Evolutionary conservation across 2,113 vertebrate species (phyloP).

Genomic region (Chloropsis hardwickii): DNA sequence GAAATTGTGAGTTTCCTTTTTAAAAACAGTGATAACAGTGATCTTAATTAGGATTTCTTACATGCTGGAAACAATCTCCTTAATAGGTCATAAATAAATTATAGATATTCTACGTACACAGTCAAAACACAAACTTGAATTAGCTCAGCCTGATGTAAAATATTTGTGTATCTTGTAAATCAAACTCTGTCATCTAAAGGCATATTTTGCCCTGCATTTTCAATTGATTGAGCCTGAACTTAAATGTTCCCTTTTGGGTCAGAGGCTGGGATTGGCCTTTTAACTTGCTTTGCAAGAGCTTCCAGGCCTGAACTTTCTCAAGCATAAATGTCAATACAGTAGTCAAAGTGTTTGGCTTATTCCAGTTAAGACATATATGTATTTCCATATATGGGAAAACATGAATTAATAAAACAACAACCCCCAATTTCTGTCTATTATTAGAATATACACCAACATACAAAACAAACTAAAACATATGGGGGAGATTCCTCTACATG

Average conservation of each 20-base stretch:
- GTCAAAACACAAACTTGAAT: conserved; percentile 17
- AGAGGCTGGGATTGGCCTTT: conserved; percentile 57
- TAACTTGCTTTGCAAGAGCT: conserved; percentile 44
- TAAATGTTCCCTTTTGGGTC: conserved; percentile 60
- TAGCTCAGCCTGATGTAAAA: conserved; percentile 4
- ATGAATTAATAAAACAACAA: not conserved
- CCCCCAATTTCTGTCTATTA: not conserved
- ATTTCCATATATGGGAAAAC: not conserved
- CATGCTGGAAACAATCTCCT: not conserved
- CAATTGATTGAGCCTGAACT: conserved; percentile 56
- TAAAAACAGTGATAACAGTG: conserved; percentile 11
- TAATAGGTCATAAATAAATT: conserved; percentile 23
- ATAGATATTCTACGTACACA: not conserved
- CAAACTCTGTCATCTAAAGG: conserved; percentile 23
- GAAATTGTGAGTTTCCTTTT: not conserved
- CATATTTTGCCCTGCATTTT: conserved; percentile 21
- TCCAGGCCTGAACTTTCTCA: conserved; percentile 63
- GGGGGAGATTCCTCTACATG: not conserved
- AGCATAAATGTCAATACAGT: conserved; percentile 67
- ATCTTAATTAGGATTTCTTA: conserved; percentile 29
- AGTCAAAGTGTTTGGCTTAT: conserved; percentile 22
- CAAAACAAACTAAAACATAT: not conserved
- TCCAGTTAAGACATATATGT: not conserved
- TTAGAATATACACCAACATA: not conserved
- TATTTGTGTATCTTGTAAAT: not conserved